Evolutionary conservation across 2,888 invertebrate genomes (phyloP), one percentile per base, ranked within the genome.

Genomic region (Nephrotoma guestfalica): DNA sequence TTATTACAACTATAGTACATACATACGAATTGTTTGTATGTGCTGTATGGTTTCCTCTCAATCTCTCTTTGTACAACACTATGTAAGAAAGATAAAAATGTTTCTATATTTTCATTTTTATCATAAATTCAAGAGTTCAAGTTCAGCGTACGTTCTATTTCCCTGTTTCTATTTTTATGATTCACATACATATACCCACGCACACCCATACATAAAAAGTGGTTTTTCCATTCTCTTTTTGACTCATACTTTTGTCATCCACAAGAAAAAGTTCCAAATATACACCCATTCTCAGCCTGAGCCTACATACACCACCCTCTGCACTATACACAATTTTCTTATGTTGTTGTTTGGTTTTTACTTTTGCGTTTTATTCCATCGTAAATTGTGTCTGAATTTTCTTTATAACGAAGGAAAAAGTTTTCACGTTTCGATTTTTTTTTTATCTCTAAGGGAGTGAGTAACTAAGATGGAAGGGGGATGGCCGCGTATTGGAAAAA

Each of bases 121-220:
- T 41, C 41, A 41, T 41, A 41, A 41, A 84, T 84, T 84, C 84
- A 84, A 84, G 84, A 84, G 84, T 84, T 84, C 84, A 84, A 84
- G 84, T 84, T 84, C 84, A 84, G 84, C 84, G 84, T 84, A 84
- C 84, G 84, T 84, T 42, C 84, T 84, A 84, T 84, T 84, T 84
- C 42, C 84, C 84, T 84, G 84, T 42, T 84, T 84, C 84, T 84
- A 84, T 84, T 84, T 84, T 84, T 71, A 30, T 71, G 71, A 71
- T 71, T 71, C 71, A 71, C 30, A 71, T 30, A 71, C 71, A 71
- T 9, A 71, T 4, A 71, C 71, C 4, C 18, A 30, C 9, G 71
- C 30, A 71, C 71, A 30, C 71, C 0, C 30, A 71, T 30, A 71
- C 30, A 71, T 0, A 11, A 9, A 30, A 7, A 30, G 7, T 30